Percentiles rank a stretch among this genome's conserved stretches.
These are phyloP conservation scores for Darevskia nairensis DNA, from an alignment of 2,797 vertebrate species.

Conservation along the genomic window DNA sequence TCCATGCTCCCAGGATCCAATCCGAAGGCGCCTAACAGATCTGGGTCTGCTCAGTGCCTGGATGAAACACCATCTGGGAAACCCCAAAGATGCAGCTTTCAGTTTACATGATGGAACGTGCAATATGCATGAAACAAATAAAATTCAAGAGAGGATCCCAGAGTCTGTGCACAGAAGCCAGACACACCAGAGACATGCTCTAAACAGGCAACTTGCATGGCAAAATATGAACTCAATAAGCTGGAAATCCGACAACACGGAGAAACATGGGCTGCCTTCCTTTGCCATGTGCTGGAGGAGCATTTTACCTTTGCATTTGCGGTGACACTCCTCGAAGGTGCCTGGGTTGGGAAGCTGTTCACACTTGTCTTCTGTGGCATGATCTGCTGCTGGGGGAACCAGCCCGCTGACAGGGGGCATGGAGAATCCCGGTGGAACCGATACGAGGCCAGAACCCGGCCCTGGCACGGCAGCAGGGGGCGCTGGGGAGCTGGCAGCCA, in stretches of 20 bases:
- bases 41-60: not conserved
- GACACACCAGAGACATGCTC: not conserved
- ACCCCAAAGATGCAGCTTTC: not conserved
- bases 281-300: not conserved
- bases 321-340: constrained; percentile 94
- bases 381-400: constrained; percentile 56
- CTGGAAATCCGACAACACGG: not conserved
- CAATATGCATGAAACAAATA: not conserved
- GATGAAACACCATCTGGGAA: too few relatives aligned
- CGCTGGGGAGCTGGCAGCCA: constrained; percentile 85
- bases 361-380: constrained; percentile 66
- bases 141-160: not conserved
- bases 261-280: not conserved
- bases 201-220: not conserved
- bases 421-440: constrained; percentile 87
- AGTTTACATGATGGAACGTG: not conserved
- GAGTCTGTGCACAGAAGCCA: not conserved
- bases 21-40: too few relatives aligned
- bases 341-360: constrained; percentile 86
- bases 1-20: not conserved
- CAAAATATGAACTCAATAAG: not conserved
- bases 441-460: constrained; percentile 81
- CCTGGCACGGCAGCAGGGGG: constrained; percentile 75
- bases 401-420: constrained; percentile 86
- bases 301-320: constrained; percentile 91